Evolutionary conservation across 2,113 vertebrate genomes (phyloP), one percentile per base, ranked within the genome.

Genomic region (Sula dactylatra): DNA sequence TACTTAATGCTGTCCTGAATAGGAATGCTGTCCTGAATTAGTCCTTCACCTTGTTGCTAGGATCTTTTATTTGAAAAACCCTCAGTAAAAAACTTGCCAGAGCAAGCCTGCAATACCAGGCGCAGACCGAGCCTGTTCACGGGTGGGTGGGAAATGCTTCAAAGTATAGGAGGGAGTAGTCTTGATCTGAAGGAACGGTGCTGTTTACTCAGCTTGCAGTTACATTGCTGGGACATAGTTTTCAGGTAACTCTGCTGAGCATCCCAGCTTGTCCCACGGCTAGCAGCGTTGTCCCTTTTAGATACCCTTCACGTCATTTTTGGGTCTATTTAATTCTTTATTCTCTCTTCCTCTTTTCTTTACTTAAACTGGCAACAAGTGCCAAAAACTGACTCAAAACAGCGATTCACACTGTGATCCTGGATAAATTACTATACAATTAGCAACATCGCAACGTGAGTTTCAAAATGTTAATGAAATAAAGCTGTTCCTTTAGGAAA

Each of bases 401-500:
- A 96, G 85, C 58, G 93, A 40, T 88, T 95, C 90, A 88, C 71
- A 27, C 85, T 90, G 90, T 70, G 79, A 59, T 70, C 71, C 92
- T 58, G 67, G 85, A 90, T 67, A 88, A 97, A 86, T 92, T 89
- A 90, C 14, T 59, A 16, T 42, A 65, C 87, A 92, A 90, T 96
- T 88, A 97, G 61, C 93, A 93, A 31, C 49, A 40, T 38, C 6
- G 2, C 73, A 34, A 44, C 2, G 16, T 67, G 40, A 87, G 91
- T 72, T 93, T 94, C 82, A 69, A 91, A 85, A 76, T 11, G 62
- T 61, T 95, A 96, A 96, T 90, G 84, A 90, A 97, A 82, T 69
- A 91, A 96, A 96, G 95, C 90, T 95, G 92, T 45, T 93, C 38
- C 72, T 86, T 71, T 70, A 86, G 86, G 72, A 84, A 93, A 82